Conservation (phyloP, 2,888 invertebrate species). For the Amiota minor region DNA sequence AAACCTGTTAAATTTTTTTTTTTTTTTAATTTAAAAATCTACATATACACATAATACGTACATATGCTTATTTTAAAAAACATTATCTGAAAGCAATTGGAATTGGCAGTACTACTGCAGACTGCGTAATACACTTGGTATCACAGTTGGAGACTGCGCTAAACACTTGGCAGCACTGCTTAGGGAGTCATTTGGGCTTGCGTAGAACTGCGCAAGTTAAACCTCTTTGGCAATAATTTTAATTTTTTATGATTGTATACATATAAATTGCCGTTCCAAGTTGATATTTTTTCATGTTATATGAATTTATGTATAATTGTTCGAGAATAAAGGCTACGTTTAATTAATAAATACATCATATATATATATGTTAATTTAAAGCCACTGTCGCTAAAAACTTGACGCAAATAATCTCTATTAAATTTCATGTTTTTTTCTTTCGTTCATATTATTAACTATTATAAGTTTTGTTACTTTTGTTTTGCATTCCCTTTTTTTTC, state of each 20-base stretch:
- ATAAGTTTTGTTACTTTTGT: background rate
- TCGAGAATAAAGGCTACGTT: constrained; percentile 1
- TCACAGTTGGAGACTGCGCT: too few species aligned
- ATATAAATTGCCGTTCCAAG: constrained; percentile 52
- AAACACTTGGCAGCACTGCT: too few species aligned
- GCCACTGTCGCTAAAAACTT: background rate
- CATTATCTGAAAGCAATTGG: too few species aligned
- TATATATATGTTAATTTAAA: background rate
- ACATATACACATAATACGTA: too few species aligned
- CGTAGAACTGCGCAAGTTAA: background rate
- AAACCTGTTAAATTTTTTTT: too few species aligned
- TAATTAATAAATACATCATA: constrained; percentile 10
- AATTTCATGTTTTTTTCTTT: background rate
- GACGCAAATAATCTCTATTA: background rate
- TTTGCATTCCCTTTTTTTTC: constrained; percentile 8
- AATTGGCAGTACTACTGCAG: too few species aligned
- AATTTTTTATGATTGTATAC: background rate
- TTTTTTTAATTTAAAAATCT: too few species aligned
- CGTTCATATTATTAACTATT: background rate
- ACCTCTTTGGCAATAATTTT: constrained; percentile 7
- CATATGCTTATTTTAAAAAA: too few species aligned
- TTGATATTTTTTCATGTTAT: background rate
- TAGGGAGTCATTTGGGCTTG: background rate
- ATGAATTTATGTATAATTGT: background rate
- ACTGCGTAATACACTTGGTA: too few species aligned